phyloP scores from a whole-genome alignment of 1,140 invertebrate genomes.

The Hermetia illucens region DNA sequence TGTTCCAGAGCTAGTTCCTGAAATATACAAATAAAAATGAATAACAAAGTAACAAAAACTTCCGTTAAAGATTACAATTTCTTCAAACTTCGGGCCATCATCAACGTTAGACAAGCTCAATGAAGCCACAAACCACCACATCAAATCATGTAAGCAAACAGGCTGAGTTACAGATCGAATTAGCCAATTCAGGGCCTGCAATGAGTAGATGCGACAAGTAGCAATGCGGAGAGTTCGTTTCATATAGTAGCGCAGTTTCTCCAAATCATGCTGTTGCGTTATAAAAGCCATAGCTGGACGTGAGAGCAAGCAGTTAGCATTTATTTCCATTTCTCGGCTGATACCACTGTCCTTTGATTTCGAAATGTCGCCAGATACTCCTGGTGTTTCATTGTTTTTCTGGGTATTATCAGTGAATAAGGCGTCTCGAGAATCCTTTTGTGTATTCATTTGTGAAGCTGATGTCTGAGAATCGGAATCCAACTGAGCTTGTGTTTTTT shows the following conservation, averaged over 20 bases:
- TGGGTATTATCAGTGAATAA: no score
- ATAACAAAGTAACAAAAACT: no score
- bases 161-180: conserved; percentile 82
- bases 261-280: conserved; percentile 71
- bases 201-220: conserved; percentile 69
- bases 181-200: conserved; percentile 86
- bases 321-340: conserved; percentile 1
- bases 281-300: conserved; percentile 73
- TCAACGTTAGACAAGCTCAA: conserved; percentile 37
- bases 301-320: conserved; percentile 30
- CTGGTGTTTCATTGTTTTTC: no score
- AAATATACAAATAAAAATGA: not conserved
- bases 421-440: conserved; percentile 2
- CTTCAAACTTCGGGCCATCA: conserved; percentile 24
- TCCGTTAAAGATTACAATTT: conserved; percentile 17
- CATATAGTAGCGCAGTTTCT: conserved; percentile 67
- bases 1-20: conserved; percentile 53
- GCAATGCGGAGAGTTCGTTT: conserved; percentile 67
- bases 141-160: conserved; percentile 77
- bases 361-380: no score
- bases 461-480: no score
- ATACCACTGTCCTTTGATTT: no score
- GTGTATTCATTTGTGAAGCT: not conserved
- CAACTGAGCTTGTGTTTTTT: no score
- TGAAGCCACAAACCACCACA: conserved; percentile 88